These are phyloP conservation scores for Nephila pilipes DNA, from an alignment of 1,140 invertebrate genomes.

Conservation along the genomic window DNA sequence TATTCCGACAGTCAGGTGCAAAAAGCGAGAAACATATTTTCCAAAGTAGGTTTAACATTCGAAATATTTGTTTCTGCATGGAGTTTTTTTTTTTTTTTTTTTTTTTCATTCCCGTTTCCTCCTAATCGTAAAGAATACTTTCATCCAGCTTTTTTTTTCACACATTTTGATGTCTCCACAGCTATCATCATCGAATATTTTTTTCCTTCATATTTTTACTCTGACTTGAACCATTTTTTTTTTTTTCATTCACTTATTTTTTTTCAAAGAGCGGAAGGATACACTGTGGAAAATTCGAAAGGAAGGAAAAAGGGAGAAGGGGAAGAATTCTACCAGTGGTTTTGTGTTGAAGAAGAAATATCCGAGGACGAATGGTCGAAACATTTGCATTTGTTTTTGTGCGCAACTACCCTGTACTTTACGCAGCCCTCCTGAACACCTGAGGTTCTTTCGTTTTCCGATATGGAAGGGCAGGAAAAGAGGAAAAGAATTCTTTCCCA, in stretches of 20 bases:
- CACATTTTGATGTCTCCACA: slow-evolving; percentile 33
- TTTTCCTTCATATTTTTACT: background rate
- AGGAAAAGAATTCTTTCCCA: slow-evolving; percentile 21
- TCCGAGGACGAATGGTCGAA: slow-evolving; percentile 49
- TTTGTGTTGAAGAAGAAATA: slow-evolving; percentile 64
- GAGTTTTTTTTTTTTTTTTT: background rate
- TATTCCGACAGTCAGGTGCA: slow-evolving; percentile 29
- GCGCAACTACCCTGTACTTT: slow-evolving; percentile 61
- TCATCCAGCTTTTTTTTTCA: slow-evolving; percentile 30
- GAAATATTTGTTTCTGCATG: slow-evolving; percentile 51
- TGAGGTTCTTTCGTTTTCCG: slow-evolving; percentile 69
- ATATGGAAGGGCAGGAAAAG: slow-evolving; percentile 38
- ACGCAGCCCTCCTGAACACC: slow-evolving; percentile 61
- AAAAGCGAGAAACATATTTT: slow-evolving; percentile 34
- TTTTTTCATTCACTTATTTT: background rate
- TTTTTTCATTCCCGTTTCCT: background rate
- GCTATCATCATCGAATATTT: slow-evolving; percentile 46
- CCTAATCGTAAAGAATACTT: slow-evolving; percentile 58
- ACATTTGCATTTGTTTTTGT: slow-evolving; percentile 68
- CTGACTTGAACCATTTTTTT: background rate
- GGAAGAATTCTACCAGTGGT: slow-evolving; percentile 42
- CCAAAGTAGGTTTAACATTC: slow-evolving; percentile 26
- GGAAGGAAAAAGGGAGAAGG: background rate
- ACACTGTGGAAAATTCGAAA: slow-evolving; percentile 54
- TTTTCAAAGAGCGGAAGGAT: background rate